These are phyloP conservation scores for Cyaniris semiargus DNA, from an alignment of 2,888 invertebrate species.

Conservation along the genomic window DNA sequence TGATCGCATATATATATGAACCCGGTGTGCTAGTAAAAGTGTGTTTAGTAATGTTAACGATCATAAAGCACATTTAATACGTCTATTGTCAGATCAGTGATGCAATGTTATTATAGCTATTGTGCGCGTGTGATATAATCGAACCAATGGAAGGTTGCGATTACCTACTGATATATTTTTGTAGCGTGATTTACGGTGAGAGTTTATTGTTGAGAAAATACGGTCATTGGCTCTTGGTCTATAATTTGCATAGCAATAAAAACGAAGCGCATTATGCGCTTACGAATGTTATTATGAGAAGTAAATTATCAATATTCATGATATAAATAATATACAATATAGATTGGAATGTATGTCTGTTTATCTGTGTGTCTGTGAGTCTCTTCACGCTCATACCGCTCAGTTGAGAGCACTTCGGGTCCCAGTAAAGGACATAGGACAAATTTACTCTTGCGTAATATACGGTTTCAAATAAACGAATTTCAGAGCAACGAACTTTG, in stretches of 20 bases:
- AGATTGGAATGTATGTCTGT: too few relatives aligned
- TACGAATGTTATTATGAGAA: not conserved
- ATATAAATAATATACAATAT: too few relatives aligned
- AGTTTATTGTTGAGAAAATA: conserved; percentile 21
- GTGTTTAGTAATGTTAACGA: conserved; percentile 16
- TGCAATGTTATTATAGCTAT: conserved; percentile 40
- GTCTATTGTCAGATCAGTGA: conserved; percentile 39
- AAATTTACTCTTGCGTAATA: too few relatives aligned
- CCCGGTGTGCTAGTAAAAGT: conserved; percentile 8
- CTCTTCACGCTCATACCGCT: too few relatives aligned
- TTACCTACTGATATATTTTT: conserved; percentile 37
- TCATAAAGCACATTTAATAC: conserved; percentile 33
- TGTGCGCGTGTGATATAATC: conserved; percentile 43
- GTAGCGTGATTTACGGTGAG: conserved; percentile 39
- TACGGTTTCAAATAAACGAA: too few relatives aligned
- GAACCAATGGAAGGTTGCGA: conserved; percentile 38
- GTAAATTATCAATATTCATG: not conserved
- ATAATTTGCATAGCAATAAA: not conserved
- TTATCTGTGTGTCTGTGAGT: too few relatives aligned
- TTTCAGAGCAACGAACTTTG: too few relatives aligned
- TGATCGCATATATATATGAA: not conserved
- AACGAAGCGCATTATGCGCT: not conserved
- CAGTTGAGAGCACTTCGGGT: too few relatives aligned
- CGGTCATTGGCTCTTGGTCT: not conserved
- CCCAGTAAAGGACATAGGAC: too few relatives aligned